Evolutionary conservation across 2,113 vertebrate genomes (phyloP).

Genomic region (Chaenogobius annularis): DNA sequence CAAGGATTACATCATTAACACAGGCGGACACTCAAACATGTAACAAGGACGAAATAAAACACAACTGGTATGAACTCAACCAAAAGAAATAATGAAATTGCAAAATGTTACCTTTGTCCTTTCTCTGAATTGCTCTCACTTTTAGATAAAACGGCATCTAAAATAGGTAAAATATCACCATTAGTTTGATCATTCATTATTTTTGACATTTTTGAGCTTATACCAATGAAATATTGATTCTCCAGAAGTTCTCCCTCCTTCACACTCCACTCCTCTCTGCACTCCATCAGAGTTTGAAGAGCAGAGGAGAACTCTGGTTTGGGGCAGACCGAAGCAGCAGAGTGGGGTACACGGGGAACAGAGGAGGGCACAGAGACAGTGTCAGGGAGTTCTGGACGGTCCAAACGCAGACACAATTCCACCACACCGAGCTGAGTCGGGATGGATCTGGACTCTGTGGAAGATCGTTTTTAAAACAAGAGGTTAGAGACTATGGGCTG

Average conservation of each 20-base stretch:
- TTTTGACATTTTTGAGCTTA: slow-evolving; percentile 7
- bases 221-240: slow-evolving; percentile 78
- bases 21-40: too few species aligned
- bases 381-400: slow-evolving; percentile 65
- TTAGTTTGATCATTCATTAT: background rate
- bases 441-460: background rate
- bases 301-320: slow-evolving; percentile 50
- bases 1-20: too few species aligned
- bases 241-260: slow-evolving; percentile 74
- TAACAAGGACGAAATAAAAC: too few species aligned
- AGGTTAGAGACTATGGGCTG: too few species aligned
- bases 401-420: slow-evolving; percentile 82
- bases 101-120: slow-evolving; percentile 55
- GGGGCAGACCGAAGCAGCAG: background rate
- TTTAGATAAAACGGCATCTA: slow-evolving; percentile 66
- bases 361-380: background rate
- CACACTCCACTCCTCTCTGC: slow-evolving; percentile 34
- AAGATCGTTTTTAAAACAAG: background rate
- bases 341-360: background rate
- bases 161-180: slow-evolving; percentile 9
- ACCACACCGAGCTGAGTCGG: slow-evolving; percentile 71
- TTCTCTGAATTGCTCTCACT: slow-evolving; percentile 24
- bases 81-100: too few species aligned
- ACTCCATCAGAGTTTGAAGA: slow-evolving; percentile 71
- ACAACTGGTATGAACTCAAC: too few species aligned